Evolutionary conservation across 2,113 vertebrate species (phyloP).

Genomic region (Helogale parvula): DNA sequence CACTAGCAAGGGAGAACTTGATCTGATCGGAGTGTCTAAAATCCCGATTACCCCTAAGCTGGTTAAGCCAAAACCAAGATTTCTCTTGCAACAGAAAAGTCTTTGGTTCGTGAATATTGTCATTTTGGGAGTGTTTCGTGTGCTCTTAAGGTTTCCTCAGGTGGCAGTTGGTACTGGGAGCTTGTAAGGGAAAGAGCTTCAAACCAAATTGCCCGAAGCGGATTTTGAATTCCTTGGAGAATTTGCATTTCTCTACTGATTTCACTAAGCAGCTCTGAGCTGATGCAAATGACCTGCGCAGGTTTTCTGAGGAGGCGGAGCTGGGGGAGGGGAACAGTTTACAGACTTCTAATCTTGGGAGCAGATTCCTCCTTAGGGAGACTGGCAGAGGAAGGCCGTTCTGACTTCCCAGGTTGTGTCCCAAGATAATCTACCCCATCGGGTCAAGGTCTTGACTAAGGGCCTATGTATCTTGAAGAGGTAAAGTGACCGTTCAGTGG

Average conservation of each 20-base stretch:
- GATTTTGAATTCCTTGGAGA: not conserved
- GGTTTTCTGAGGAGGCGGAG: not conserved
- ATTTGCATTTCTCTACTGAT: conserved; percentile 48
- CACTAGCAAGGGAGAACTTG: not conserved
- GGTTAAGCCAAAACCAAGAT: not conserved
- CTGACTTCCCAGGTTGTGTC: not conserved
- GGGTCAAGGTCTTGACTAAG: not conserved
- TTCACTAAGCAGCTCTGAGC: conserved; percentile 31
- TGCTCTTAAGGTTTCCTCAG: not conserved
- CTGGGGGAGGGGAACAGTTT: not conserved
- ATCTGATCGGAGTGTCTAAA: conserved; percentile 3
- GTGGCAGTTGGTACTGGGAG: not conserved
- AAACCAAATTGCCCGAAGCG: not conserved
- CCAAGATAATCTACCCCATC: not conserved
- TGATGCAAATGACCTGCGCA: conserved; percentile 34
- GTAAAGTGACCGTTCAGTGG: not conserved
- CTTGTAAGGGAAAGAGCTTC: not conserved
- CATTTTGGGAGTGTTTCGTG: not conserved
- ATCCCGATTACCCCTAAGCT: not conserved
- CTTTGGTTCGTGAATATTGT: not conserved
- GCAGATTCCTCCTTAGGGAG: not conserved
- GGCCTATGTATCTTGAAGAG: not conserved
- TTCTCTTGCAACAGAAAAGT: not conserved
- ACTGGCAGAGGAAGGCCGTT: not conserved
- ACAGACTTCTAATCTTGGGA: not conserved